phyloP scores from a whole-genome alignment of 2,113 vertebrate species.

The Rhinoderma darwinii region DNA sequence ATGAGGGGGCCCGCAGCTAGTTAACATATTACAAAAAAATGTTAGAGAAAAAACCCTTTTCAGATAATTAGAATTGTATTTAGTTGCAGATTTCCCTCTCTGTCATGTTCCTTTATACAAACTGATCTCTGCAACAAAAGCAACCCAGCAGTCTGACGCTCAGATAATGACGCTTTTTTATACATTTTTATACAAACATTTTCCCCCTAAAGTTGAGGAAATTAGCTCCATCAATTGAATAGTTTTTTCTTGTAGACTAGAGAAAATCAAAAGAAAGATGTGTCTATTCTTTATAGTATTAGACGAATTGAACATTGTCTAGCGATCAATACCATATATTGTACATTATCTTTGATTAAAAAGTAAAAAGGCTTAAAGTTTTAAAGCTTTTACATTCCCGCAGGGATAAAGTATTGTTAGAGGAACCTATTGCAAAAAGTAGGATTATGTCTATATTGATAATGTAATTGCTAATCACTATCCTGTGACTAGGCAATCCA shows the following conservation, averaged over 20 bases:
- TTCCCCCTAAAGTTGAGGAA: conserved; percentile 39
- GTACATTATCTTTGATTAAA: conserved; percentile 43
- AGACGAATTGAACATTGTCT: not conserved
- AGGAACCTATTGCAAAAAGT: conserved; percentile 15
- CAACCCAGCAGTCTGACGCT: not conserved
- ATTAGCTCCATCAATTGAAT: conserved; percentile 41
- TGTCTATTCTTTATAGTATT: conserved; percentile 18
- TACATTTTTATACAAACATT: conserved; percentile 20
- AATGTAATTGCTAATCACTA: conserved; percentile 20
- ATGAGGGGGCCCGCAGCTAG: no score
- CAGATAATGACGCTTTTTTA: conserved; percentile 26
- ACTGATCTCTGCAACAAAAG: conserved; percentile 45
- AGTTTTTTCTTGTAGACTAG: conserved; percentile 27
- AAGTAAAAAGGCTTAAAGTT: conserved; percentile 20
- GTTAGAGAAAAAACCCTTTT: no score
- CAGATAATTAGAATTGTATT: not conserved
- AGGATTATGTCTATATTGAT: conserved; percentile 13
- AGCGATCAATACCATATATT: conserved; percentile 34
- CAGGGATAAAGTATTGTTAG: conserved; percentile 10
- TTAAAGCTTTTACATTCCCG: conserved; percentile 7
- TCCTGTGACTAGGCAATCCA: not conserved
- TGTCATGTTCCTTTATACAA: not conserved
- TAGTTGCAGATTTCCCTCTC: not conserved
- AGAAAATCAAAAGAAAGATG: conserved; percentile 37
- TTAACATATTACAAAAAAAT: no score